Conservation (phyloP, 2,888 invertebrate genomes). For the Plemyria rubiginata region DNA sequence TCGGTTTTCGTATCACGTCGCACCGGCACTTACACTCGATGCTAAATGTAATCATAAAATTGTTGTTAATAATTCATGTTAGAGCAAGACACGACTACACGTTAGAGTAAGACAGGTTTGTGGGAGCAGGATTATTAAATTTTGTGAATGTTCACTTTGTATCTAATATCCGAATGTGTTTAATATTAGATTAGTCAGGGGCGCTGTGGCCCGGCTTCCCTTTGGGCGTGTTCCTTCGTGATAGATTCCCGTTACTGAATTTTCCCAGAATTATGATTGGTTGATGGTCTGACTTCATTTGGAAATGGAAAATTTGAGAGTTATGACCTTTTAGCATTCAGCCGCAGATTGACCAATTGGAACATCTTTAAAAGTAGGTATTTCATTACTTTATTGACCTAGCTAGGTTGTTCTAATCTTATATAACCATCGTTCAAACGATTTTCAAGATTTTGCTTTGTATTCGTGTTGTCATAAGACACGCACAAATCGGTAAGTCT, state of each 20-base stretch:
- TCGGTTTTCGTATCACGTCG: conserved; percentile 76
- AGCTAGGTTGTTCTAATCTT: no score
- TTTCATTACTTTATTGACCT: not conserved
- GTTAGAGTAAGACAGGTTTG: conserved; percentile 56
- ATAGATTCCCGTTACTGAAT: conserved; percentile 68
- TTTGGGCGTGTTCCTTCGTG: conserved; percentile 69
- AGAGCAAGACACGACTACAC: conserved; percentile 51
- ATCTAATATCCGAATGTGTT: conserved; percentile 84
- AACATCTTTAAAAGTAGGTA: not conserved
- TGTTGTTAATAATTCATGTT: conserved; percentile 82
- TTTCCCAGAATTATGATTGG: conserved; percentile 78
- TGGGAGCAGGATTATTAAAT: conserved; percentile 81
- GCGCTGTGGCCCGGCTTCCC: conserved; percentile 59
- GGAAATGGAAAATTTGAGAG: conserved; percentile 64
- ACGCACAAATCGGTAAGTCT: conserved; percentile 12
- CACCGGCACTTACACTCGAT: conserved; percentile 74
- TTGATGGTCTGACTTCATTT: conserved; percentile 66
- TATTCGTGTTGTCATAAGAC: conserved; percentile 6
- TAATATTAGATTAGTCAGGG: conserved; percentile 83
- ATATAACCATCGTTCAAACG: not conserved
- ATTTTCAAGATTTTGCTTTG: not conserved
- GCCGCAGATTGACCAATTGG: conserved; percentile 38
- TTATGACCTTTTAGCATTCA: conserved; percentile 46
- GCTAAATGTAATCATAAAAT: conserved; percentile 84
- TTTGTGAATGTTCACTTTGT: conserved; percentile 84